These are phyloP conservation scores for Malurus cyaneus DNA, from an alignment of 2,113 vertebrate species.

Conservation along the genomic window DNA sequence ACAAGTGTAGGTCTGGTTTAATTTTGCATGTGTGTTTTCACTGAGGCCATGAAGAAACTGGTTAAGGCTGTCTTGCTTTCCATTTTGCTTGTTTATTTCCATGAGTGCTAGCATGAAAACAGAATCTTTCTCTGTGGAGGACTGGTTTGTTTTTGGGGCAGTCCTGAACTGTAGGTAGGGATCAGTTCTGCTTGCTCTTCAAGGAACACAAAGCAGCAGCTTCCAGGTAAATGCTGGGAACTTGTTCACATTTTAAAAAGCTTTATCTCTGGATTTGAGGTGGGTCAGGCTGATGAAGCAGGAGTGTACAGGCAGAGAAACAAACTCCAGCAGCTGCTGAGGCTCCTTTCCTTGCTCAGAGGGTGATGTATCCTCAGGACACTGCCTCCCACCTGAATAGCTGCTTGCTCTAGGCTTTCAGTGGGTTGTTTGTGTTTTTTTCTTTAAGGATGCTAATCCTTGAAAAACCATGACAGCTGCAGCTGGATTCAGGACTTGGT, in stretches of 20 bases:
- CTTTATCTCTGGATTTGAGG: accelerated
- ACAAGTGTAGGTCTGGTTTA: not conserved
- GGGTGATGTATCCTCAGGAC: accelerated
- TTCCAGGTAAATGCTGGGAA: not conserved
- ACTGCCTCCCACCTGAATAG: not conserved
- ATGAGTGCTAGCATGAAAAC: not conserved
- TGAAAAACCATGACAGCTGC: not conserved
- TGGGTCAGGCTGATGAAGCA: not conserved
- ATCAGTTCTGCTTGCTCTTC: not conserved
- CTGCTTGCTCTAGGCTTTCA: not conserved
- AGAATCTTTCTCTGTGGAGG: not conserved
- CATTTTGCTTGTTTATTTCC: not conserved
- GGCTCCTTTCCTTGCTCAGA: not conserved
- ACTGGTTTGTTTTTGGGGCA: not conserved
- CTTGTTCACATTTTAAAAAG: not conserved
- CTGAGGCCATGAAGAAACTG: not conserved
- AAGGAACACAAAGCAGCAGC: not conserved
- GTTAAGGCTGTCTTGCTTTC: not conserved
- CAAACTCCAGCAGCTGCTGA: not conserved
- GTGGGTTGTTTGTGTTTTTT: not conserved
- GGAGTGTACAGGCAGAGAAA: not conserved
- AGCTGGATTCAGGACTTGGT: not conserved
- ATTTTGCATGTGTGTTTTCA: not conserved
- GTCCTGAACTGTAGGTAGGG: not conserved
- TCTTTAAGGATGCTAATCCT: not conserved